Conservation (phyloP, 92 coral and sea anemone species). For the Umimayanthus kanabou region DNA sequence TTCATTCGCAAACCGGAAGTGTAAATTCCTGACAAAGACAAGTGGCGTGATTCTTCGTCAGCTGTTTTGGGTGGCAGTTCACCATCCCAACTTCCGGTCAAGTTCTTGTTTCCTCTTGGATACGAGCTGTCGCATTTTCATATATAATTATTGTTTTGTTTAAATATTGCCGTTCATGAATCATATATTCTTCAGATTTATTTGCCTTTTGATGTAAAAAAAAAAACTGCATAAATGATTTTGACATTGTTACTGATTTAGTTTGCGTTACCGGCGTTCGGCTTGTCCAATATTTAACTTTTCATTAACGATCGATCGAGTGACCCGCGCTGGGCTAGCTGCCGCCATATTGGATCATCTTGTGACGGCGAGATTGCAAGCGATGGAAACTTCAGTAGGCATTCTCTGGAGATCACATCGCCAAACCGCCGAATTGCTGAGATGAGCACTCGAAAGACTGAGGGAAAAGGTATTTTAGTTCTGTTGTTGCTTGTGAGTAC, state of each 20-base stretch:
- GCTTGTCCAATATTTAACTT: slow-evolving; percentile 25
- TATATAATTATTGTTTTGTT: not conserved
- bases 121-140: not conserved
- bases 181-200: not conserved
- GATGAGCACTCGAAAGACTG: not conserved
- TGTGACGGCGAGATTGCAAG: not conserved
- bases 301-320: not conserved
- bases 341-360: slow-evolving; percentile 31
- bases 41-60: slow-evolving; percentile 38
- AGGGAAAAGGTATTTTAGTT: not conserved
- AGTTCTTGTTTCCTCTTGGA: not conserved
- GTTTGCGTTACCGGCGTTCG: not conserved
- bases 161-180: not conserved
- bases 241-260: no score
- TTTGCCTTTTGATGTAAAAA: not conserved
- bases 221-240: no score
- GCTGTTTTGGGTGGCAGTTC: not conserved
- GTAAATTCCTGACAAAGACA: not conserved
- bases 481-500: not conserved
- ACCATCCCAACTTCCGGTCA: slow-evolving; percentile 11
- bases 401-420: not conserved
- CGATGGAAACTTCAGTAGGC: not conserved
- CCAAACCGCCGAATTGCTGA: slow-evolving; percentile 7
- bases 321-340: not conserved
- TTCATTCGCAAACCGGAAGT: not conserved